Conservation (phyloP, 2,113 vertebrate genomes). For the Cromileptes altivelis region DNA sequence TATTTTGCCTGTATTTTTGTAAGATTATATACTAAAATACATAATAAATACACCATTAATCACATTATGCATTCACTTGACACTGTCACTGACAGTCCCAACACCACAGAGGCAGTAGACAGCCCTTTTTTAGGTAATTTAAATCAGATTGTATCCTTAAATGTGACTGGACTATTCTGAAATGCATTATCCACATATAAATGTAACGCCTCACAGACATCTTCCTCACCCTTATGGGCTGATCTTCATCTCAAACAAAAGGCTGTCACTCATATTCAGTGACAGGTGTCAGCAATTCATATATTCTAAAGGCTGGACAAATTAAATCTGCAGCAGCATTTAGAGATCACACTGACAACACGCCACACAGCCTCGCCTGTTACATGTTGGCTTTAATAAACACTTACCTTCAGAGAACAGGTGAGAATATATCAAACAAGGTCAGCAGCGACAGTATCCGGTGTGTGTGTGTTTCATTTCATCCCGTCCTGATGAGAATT, state of each 20-base stretch:
- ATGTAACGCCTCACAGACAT: not conserved
- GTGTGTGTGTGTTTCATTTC: not conserved
- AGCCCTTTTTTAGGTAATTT: not conserved
- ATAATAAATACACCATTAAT: not conserved
- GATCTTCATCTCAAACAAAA: slow-evolving; percentile 43
- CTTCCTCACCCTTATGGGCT: slow-evolving; percentile 15
- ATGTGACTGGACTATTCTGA: not conserved
- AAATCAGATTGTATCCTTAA: not conserved
- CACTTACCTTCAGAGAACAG: slow-evolving; percentile 40
- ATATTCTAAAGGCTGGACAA: not conserved
- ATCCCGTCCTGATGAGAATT: not conserved
- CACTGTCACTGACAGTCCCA: not conserved
- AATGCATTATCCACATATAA: not conserved
- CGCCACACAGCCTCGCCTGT: slow-evolving; percentile 26
- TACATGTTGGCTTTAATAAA: slow-evolving; percentile 7
- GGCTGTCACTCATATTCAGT: not conserved
- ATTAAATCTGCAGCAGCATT: not conserved
- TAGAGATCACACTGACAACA: not conserved
- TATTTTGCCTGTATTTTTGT: not conserved
- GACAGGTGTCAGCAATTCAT: slow-evolving; percentile 14
- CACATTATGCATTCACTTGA: not conserved
- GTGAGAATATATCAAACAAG: not conserved
- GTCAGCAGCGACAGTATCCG: not conserved
- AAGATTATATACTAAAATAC: no score
- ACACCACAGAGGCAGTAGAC: not conserved